Evolutionary conservation across 2,797 vertebrate genomes (phyloP), one percentile per base, ranked within the genome.

Genomic region (Pseudocheirus occidentalis): DNA sequence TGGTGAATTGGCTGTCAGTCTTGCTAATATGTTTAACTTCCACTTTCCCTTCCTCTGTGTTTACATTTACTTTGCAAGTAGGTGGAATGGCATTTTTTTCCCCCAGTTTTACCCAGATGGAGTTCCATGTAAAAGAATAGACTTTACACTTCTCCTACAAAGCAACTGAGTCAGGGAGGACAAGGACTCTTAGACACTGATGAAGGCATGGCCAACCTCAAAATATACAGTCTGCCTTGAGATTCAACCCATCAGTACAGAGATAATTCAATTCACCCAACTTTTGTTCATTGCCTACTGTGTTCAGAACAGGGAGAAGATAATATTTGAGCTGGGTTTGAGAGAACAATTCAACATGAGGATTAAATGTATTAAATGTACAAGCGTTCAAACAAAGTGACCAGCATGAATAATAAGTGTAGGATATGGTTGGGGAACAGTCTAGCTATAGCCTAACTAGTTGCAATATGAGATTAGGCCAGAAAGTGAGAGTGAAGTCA

Each of bases 11-110:
- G 58, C 24, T 89, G 89, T 90, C 59, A 31, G 16, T 93, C 96
- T 96, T 95, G 91, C 46, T 93, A 90, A 94, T 93, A 94, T 62
- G 52, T 55, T 73, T 93, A 91, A 91, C 59, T 96, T 94, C 55
- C 62, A 92, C 87, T 96, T 96, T 96, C 10, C 52, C 29, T 91
- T 93, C 73, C 73, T 81, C 40, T 81, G 73, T 46, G 73, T 81
- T 81, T 81, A 81, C 21, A 27, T 81, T 81, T 81, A 24, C 40
- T 81, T 81, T 81, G 21, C 73, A 81, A 46, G n/a, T 46, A 81
- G 73, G 73, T 81, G 40, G 94, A 89, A 55, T 46, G 55, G 40
- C 29, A 5, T 56, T 94, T 95, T 95, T 94, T 55, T 16, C 16
- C 94, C 95, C 93, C n/a, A 93, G 4, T 92, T 93, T 91, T 92